Percentiles rank a stretch among this genome's conserved stretches.
These are phyloP conservation scores for Drepana falcataria DNA, from an alignment of 2,888 invertebrate species.

Conservation along the genomic window DNA sequence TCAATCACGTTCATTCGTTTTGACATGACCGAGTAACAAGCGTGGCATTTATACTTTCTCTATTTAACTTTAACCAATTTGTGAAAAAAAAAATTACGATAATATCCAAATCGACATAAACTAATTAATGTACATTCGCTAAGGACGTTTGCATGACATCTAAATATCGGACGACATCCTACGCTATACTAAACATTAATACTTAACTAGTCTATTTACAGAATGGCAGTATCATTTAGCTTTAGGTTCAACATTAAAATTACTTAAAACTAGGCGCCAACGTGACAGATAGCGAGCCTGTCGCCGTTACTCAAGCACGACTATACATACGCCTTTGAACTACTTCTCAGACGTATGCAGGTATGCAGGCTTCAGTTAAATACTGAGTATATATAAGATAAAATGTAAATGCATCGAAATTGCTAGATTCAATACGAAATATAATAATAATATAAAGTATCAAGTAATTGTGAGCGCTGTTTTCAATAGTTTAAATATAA, in stretches of 20 bases:
- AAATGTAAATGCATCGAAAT: slow-evolving; percentile 51
- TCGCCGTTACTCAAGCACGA: too few relatives aligned
- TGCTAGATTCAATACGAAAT: slow-evolving; percentile 22
- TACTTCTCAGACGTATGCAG: too few relatives aligned
- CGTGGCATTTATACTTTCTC: too few relatives aligned
- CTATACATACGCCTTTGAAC: too few relatives aligned
- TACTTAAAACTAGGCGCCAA: not conserved
- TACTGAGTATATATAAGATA: slow-evolving; percentile 8
- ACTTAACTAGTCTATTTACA: slow-evolving; percentile 64
- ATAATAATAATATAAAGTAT: slow-evolving; percentile 7
- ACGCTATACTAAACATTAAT: slow-evolving; percentile 34
- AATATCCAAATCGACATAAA: slow-evolving; percentile 12
- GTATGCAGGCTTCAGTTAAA: not conserved
- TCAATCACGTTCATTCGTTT: too few relatives aligned
- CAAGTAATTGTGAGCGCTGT: not conserved
- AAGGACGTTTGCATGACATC: slow-evolving; percentile 55
- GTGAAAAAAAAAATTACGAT: not conserved
- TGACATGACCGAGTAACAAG: too few relatives aligned
- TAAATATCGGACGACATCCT: slow-evolving; percentile 48
- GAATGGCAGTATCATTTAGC: slow-evolving; percentile 70
- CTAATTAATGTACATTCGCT: slow-evolving; percentile 50
- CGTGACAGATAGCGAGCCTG: too few relatives aligned
- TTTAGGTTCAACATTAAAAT: slow-evolving; percentile 37
- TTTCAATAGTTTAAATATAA: too few relatives aligned
- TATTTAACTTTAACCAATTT: too few relatives aligned